Evolutionary conservation across 2,797 vertebrate genomes (phyloP).

Genomic region (Chaetodon trifasciatus): DNA sequence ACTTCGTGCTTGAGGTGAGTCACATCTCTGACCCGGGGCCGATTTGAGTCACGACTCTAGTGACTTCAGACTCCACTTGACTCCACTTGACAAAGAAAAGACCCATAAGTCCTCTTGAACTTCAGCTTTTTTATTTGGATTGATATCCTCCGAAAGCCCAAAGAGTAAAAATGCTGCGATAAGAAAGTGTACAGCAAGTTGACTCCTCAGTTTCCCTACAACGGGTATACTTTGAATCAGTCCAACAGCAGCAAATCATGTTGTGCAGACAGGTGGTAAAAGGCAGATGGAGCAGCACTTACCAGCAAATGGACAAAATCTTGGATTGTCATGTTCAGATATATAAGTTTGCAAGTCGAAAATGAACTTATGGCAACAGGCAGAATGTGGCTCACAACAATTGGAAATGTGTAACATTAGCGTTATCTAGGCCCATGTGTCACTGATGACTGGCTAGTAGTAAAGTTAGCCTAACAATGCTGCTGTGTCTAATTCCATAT

Average conservation of each 20-base stretch:
- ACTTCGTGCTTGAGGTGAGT: slow-evolving; percentile 26
- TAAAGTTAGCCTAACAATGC: background rate
- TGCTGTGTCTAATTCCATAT: background rate
- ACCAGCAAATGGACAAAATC: background rate
- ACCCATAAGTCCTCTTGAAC: background rate
- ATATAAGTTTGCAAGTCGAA: background rate
- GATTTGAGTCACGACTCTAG: slow-evolving; percentile 25
- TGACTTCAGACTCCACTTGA: slow-evolving; percentile 9
- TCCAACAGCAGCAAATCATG: background rate
- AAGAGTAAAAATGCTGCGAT: background rate
- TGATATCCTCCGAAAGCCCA: background rate
- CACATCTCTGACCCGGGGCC: slow-evolving; percentile 20
- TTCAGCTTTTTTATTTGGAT: background rate
- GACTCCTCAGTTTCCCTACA: background rate
- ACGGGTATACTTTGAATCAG: background rate
- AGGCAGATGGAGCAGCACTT: background rate
- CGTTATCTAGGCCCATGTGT: background rate
- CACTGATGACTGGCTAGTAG: background rate
- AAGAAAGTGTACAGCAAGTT: background rate
- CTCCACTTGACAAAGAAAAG: slow-evolving; percentile 30
- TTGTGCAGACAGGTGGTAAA: background rate
- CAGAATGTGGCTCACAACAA: background rate
- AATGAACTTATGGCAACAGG: background rate
- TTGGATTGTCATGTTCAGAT: background rate
- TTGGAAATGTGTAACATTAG: background rate